A percentile compares a stretch with the other conserved stretches of the same genome.
Evolutionary conservation across 2,888 invertebrate genomes (phyloP).

Genomic region (Darwinula stevensoni): DNA sequence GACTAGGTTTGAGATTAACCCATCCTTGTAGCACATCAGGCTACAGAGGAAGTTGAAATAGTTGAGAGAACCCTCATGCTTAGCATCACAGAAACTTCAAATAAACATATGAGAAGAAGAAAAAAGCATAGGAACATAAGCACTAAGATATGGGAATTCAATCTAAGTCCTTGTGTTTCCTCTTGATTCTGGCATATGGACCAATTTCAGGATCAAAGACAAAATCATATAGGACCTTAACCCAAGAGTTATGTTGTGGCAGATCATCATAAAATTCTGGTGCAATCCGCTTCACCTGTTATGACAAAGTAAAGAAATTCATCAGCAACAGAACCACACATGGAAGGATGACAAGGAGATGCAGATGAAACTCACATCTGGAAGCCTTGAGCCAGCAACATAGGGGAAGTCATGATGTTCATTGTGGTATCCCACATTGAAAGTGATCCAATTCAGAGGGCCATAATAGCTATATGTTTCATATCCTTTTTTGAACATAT

Average conservation of each 20-base stretch:
- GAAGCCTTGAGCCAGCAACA: conserved; percentile 69
- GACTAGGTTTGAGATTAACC: too few species aligned
- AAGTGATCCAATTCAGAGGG: conserved; percentile 76
- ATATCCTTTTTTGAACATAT: conserved; percentile 86
- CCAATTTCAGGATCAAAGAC: conserved; percentile 83
- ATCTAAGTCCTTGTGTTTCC: conserved; percentile 23
- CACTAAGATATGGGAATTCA: too few species aligned
- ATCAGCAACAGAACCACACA: too few species aligned
- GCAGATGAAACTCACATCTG: too few species aligned
- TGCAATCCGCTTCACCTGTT: conserved; percentile 59
- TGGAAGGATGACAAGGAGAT: too few species aligned
- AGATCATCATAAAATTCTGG: conserved; percentile 78
- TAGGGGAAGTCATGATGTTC: conserved; percentile 99
- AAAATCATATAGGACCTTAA: conserved; percentile 69
- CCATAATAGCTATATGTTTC: conserved; percentile 98
- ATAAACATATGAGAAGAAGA: too few species aligned
- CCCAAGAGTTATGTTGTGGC: conserved; percentile 83
- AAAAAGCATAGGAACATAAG: too few species aligned
- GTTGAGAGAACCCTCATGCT: too few species aligned
- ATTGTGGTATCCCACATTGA: conserved; percentile 97
- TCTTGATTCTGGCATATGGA: conserved; percentile 73
- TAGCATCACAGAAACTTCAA: too few species aligned
- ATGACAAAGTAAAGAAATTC: too few species aligned
- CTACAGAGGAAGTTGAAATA: too few species aligned
- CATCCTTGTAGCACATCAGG: too few species aligned